phyloP scores from a whole-genome alignment of 2,888 invertebrate genomes.

The Prosapia bicincta region DNA sequence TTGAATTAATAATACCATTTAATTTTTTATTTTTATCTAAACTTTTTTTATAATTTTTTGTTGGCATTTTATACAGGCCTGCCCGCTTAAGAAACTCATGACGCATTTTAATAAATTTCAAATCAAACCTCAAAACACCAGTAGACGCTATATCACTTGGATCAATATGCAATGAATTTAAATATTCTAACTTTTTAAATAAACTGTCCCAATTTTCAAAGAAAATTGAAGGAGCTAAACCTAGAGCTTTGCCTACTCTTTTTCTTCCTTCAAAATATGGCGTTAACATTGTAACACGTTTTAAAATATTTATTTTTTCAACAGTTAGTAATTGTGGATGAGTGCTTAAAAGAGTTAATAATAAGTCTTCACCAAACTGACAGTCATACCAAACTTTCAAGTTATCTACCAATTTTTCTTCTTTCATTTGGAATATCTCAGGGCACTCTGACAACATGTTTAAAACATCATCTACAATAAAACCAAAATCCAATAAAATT shows the following conservation, averaged over 20 bases:
- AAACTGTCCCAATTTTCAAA: conserved; percentile 12
- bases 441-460: conserved; percentile 6
- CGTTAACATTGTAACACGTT: background rate
- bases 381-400: background rate
- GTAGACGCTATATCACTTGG: conserved; percentile 19
- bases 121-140: conserved; percentile 15
- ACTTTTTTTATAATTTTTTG: conserved; percentile 25
- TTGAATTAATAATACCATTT: conserved; percentile 28
- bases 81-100: conserved; percentile 28
- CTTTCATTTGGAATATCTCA: conserved; percentile 8
- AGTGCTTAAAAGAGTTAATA: background rate
- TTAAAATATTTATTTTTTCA: background rate
- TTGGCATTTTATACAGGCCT: conserved; percentile 21
- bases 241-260: conserved; percentile 8
- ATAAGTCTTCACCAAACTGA: background rate
- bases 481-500: background rate
- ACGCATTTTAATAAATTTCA: conserved; percentile 19
- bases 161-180: conserved; percentile 20
- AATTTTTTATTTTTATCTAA: conserved; percentile 28
- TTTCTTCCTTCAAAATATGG: conserved; percentile 14
- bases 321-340: conserved; percentile 5
- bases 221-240: conserved; percentile 20
- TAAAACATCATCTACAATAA: background rate
- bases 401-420: background rate
- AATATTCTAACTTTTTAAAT: conserved; percentile 24